Percentiles rank a stretch among this genome's conserved stretches.
phyloP scores from a whole-genome alignment of 2,797 vertebrate species.

The Lepilemur ruficaudatus region DNA sequence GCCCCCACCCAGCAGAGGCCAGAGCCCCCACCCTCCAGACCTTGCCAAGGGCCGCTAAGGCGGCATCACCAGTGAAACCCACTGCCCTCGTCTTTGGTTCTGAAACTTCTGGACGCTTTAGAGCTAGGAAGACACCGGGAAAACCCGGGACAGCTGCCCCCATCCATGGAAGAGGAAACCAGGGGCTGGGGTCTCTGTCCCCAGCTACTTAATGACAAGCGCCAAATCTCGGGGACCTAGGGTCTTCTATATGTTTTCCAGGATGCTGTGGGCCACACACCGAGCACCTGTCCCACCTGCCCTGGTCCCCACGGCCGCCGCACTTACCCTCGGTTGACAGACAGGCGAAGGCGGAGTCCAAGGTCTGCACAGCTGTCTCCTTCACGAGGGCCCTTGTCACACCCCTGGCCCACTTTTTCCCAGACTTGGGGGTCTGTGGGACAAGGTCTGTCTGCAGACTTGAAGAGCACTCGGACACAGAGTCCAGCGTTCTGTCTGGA shows the following conservation, averaged over 20 bases:
- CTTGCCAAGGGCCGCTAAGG: neutral
- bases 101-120: neutral
- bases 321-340: conserved; percentile 84
- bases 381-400: conserved; percentile 58
- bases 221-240: neutral
- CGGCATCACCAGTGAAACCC: neutral
- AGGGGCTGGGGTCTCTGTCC: neutral
- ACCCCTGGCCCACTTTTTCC: rapidly evolving
- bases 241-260: neutral
- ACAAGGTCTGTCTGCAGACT: rapidly evolving
- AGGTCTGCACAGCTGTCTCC: conserved; percentile 89
- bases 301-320: rapidly evolving
- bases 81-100: neutral
- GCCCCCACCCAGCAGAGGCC: neutral
- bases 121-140: neutral
- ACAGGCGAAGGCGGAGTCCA: conserved; percentile 64
- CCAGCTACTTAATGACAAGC: neutral
- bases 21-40: neutral
- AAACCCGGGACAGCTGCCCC: neutral
- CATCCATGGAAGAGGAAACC: neutral
- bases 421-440: rapidly evolving
- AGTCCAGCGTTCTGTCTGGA: rapidly evolving
- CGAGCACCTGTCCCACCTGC: rapidly evolving
- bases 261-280: rapidly evolving
- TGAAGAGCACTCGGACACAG: rapidly evolving